These are phyloP conservation scores for Eulithis testata DNA, from an alignment of 2,888 invertebrate genomes.

Conservation along the genomic window DNA sequence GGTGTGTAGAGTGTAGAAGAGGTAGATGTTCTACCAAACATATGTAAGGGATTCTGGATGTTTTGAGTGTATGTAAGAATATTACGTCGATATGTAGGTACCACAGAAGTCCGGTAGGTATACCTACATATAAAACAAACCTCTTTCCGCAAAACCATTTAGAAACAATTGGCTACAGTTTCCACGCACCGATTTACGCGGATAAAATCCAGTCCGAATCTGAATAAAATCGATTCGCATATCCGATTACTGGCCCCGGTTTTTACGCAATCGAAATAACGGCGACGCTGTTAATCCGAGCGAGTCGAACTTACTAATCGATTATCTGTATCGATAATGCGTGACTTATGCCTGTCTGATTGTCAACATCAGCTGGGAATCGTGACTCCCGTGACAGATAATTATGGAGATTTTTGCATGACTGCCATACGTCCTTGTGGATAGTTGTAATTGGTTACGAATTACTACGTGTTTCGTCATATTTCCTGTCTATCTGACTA, in stretches of 20 bases:
- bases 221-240: conserved; percentile 28
- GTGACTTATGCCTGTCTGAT: conserved; percentile 44
- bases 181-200: conserved; percentile 6
- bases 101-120: too few species aligned
- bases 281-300: conserved; percentile 45
- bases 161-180: conserved; percentile 20
- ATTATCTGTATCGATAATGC: conserved; percentile 40
- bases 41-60: too few species aligned
- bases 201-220: conserved; percentile 27
- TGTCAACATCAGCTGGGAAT: conserved; percentile 37
- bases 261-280: conserved; percentile 28
- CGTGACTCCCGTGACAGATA: conserved; percentile 35
- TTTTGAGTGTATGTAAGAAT: too few species aligned
- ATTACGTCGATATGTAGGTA: not conserved
- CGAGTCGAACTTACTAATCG: conserved; percentile 50
- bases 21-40: too few species aligned
- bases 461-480: not conserved
- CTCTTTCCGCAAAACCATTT: not conserved
- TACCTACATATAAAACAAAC: not conserved
- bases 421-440: conserved; percentile 4
- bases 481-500: not conserved
- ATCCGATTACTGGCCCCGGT: conserved; percentile 24
- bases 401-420: conserved; percentile 26
- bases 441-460: conserved; percentile 11
- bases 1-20: too few species aligned